A percentile compares a stretch with the other conserved stretches of the same genome.
phyloP scores from a whole-genome alignment of 2,113 vertebrate genomes.

The Galeopterus variegatus region DNA sequence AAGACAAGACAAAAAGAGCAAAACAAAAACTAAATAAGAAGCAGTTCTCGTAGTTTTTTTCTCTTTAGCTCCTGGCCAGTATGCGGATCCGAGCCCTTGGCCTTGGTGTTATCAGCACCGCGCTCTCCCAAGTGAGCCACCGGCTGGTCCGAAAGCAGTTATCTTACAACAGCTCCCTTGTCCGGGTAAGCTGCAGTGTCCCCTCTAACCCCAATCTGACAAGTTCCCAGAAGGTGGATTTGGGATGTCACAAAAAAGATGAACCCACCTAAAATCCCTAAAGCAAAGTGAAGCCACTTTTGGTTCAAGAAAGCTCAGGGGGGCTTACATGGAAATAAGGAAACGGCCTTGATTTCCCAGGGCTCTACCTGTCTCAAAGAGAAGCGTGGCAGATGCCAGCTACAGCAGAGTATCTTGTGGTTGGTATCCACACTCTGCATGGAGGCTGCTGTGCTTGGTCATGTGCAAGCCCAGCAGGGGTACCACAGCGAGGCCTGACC shows the following conservation, averaged over 20 bases:
- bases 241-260: rapidly evolving
- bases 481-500: background rate
- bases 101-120: too few relatives aligned
- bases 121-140: too few relatives aligned
- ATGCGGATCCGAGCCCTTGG: too few relatives aligned
- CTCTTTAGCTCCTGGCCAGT: too few relatives aligned
- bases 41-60: too few relatives aligned
- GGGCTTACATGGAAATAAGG: too few relatives aligned
- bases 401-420: background rate
- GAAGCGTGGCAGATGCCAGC: background rate
- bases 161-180: rapidly evolving
- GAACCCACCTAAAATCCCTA: background rate
- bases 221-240: background rate
- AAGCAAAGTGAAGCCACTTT: background rate
- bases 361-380: background rate
- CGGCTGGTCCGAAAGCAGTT: background rate
- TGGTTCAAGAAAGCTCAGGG: background rate
- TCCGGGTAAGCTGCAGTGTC: rapidly evolving
- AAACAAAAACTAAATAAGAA: background rate
- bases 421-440: rapidly evolving
- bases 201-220: background rate
- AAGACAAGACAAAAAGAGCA: background rate
- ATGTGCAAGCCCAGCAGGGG: rapidly evolving
- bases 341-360: too few relatives aligned
- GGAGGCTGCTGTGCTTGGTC: background rate